Conservation (phyloP, 2,113 vertebrate species). For the Coptodon bakossiorum region DNA sequence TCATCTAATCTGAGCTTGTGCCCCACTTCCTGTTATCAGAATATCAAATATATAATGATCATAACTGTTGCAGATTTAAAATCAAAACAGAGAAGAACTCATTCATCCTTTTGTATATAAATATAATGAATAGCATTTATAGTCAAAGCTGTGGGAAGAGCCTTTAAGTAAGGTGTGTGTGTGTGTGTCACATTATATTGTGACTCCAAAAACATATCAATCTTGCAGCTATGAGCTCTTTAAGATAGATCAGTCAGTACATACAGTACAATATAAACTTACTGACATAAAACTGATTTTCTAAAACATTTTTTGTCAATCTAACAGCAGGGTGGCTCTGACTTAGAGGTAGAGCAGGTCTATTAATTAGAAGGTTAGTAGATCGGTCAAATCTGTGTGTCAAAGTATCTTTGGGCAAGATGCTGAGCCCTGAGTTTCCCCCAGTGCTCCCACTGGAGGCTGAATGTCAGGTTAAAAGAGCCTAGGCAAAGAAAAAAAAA, state of each 20-base stretch:
- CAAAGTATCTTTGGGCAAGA: fast-evolving
- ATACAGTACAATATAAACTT: too few relatives aligned
- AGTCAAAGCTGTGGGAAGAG: neutral
- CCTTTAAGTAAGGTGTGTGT: neutral
- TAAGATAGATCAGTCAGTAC: too few relatives aligned
- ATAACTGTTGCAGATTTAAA: neutral
- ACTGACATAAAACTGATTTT: too few relatives aligned
- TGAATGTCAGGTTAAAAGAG: neutral
- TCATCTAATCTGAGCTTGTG: neutral
- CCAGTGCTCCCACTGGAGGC: neutral
- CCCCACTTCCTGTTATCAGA: neutral
- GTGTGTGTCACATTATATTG: neutral
- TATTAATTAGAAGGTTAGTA: neutral
- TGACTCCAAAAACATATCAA: fast-evolving
- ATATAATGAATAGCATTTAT: neutral
- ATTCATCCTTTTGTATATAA: fast-evolving
- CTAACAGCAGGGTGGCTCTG: too few relatives aligned
- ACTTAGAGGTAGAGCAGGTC: too few relatives aligned
- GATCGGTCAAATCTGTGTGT: neutral
- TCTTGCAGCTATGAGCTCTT: too few relatives aligned
- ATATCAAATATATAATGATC: neutral
- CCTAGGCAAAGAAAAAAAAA: too few relatives aligned
- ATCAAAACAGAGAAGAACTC: fast-evolving
- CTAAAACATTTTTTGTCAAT: too few relatives aligned
- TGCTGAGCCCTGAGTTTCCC: fast-evolving